phyloP scores from a whole-genome alignment of 2,113 vertebrate species.

The Sturnus vulgaris region DNA sequence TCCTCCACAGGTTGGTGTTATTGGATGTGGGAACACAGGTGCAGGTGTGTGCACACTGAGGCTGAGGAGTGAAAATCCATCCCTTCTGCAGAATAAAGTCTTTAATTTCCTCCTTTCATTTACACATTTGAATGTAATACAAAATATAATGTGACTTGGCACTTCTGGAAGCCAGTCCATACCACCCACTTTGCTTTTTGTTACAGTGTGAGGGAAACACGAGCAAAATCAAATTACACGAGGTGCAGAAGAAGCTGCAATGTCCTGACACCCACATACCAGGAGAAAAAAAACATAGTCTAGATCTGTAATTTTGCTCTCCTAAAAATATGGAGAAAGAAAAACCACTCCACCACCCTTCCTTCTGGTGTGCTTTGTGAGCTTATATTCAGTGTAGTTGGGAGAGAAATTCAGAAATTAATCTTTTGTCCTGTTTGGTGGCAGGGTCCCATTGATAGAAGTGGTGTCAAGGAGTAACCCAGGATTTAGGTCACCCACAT shows the following conservation, averaged over 20 bases:
- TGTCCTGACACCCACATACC: background rate
- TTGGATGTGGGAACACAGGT: background rate
- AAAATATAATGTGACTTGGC: background rate
- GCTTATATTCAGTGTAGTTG: background rate
- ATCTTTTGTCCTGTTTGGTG: background rate
- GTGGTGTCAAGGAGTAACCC: background rate
- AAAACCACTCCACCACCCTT: background rate
- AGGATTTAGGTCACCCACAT: background rate
- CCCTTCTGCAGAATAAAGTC: background rate
- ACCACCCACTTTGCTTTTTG: conserved; percentile 2
- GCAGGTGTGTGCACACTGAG: background rate
- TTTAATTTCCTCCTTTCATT: background rate
- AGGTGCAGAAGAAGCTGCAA: conserved; percentile 4
- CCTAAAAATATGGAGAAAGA: background rate
- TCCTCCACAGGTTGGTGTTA: background rate
- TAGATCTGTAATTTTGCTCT: background rate
- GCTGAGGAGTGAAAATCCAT: background rate
- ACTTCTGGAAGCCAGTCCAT: background rate
- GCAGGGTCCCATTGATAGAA: background rate
- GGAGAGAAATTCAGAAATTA: background rate
- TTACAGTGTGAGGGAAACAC: background rate
- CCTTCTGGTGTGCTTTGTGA: background rate
- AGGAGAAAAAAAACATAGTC: background rate
- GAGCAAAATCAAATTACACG: background rate
- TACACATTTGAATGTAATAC: background rate